Percentiles rank a stretch among this genome's conserved stretches.
Conservation (phyloP, 1,140 invertebrate genomes). For the Drosophila prosaltans region DNA sequence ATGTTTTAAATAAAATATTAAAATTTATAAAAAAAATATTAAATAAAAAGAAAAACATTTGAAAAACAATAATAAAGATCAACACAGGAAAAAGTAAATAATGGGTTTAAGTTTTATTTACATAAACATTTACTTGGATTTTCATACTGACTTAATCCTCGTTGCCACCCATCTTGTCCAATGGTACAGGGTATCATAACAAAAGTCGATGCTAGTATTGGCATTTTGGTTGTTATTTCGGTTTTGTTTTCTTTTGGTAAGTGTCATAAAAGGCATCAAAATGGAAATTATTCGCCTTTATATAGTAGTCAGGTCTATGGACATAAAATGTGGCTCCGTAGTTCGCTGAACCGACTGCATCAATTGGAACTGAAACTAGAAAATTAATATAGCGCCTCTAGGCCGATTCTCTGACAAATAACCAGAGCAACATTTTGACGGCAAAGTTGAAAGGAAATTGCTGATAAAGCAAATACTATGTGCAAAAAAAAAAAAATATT, state of each 20-base stretch:
- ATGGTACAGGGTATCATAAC: constrained; percentile 34
- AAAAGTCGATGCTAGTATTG: constrained; percentile 42
- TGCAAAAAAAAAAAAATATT: constrained; percentile 49
- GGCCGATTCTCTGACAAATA: constrained; percentile 62
- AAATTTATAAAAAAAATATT: too few species aligned
- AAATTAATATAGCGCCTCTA: constrained; percentile 56
- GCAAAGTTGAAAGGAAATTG: constrained; percentile 65
- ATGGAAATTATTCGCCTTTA: constrained; percentile 66
- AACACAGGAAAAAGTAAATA: too few species aligned
- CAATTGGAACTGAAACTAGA: constrained; percentile 61
- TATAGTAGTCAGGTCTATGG: constrained; percentile 29
- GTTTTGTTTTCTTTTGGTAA: constrained; percentile 47
- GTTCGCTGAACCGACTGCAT: constrained; percentile 44
- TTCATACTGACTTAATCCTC: background rate
- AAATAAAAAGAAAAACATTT: too few species aligned
- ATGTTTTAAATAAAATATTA: too few species aligned
- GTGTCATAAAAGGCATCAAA: constrained; percentile 80
- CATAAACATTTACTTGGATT: too few species aligned
- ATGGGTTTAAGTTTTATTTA: too few species aligned
- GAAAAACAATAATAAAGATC: too few species aligned
- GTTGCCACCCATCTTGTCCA: background rate
- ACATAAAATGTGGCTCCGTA: constrained; percentile 26
- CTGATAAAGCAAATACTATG: constrained; percentile 64
- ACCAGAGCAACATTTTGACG: constrained; percentile 25
- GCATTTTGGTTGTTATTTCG: constrained; percentile 14